Conservation (phyloP, 2,113 vertebrate species). For the Paracanthobrama guichenoti region DNA sequence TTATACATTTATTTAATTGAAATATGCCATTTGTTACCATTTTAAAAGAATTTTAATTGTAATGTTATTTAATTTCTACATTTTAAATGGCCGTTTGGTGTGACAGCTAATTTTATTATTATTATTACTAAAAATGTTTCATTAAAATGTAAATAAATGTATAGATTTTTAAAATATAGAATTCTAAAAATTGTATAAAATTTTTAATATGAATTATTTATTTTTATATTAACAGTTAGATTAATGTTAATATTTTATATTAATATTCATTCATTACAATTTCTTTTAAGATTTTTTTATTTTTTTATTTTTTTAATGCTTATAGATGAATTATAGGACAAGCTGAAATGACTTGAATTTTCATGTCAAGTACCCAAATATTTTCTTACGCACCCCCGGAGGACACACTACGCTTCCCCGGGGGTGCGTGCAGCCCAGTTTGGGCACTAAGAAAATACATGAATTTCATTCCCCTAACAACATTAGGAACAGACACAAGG, state of each 20-base stretch:
- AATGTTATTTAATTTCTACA: neutral
- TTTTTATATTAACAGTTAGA: neutral
- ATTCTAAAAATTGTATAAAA: neutral
- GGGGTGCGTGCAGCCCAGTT: neutral
- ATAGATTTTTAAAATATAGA: neutral
- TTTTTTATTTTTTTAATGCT: neutral
- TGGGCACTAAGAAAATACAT: neutral
- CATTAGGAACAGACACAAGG: neutral
- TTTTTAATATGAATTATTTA: neutral
- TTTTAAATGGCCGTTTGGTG: neutral
- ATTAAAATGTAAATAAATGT: neutral
- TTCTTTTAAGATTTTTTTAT: neutral
- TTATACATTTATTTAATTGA: neutral
- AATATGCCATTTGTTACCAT: neutral
- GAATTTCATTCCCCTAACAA: slow-evolving; percentile 5
- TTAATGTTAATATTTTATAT: neutral
- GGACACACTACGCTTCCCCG: neutral
- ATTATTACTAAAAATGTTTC: neutral
- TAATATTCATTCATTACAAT: neutral
- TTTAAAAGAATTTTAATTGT: too few relatives aligned
- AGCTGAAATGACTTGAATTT: neutral
- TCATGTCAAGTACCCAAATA: neutral
- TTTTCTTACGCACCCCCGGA: neutral
- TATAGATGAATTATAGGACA: neutral
- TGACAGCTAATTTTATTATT: neutral